phyloP scores from a whole-genome alignment of 2,888 invertebrate species.

The Helobdella robusta region DNA sequence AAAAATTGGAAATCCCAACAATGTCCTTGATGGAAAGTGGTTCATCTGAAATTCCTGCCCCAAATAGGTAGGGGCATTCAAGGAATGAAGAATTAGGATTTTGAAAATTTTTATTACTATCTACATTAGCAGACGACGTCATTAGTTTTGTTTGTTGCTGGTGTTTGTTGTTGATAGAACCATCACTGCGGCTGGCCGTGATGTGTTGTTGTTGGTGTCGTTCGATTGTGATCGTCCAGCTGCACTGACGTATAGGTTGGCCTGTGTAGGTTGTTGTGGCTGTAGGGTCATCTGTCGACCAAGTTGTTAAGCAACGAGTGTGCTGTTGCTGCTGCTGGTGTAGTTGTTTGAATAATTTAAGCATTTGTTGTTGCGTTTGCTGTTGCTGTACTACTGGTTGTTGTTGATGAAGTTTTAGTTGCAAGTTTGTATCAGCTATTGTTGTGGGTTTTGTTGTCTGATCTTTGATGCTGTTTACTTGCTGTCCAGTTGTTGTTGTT shows the following conservation, averaged over 20 bases:
- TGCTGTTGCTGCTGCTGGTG: background rate
- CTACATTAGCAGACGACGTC: background rate
- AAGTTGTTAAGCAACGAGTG: conserved; percentile 42
- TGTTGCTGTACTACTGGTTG: too few relatives aligned
- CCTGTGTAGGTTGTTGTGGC: conserved; percentile 45
- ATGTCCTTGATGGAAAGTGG: conserved; percentile 41
- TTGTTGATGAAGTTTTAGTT: too few relatives aligned
- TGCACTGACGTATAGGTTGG: conserved; percentile 38
- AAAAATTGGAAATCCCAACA: conserved; percentile 40
- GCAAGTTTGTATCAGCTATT: conserved; percentile 40
- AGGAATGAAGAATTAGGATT: conserved; percentile 34
- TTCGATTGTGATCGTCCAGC: conserved; percentile 44
- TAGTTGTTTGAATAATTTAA: conserved; percentile 38
- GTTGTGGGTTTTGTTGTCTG: conserved; percentile 36
- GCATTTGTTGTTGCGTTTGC: too few relatives aligned
- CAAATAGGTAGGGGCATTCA: conserved; percentile 46
- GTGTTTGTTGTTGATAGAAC: too few relatives aligned
- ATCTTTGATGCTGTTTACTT: too few relatives aligned
- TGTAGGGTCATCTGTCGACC: conserved; percentile 39
- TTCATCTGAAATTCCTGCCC: conserved; percentile 41
- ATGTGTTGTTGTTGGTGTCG: conserved; percentile 35
- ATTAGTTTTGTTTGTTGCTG: too few relatives aligned
- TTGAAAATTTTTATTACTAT: background rate
- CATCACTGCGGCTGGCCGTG: background rate
- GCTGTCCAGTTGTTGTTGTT: conserved; percentile 43